Conservation (phyloP, 2,888 invertebrate species). For the Dasypogon diadema region DNA sequence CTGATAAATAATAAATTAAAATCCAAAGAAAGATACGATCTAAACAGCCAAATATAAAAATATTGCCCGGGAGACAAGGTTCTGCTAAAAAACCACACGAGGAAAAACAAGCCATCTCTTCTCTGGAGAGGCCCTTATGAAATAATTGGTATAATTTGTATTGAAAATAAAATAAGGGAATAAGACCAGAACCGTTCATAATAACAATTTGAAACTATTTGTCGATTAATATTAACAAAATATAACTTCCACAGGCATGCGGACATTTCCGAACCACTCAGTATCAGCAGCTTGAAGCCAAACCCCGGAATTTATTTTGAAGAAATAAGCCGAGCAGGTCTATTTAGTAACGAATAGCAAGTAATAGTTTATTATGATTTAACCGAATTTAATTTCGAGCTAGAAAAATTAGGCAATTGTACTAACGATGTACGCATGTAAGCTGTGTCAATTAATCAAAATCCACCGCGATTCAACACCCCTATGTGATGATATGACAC, state of each 20-base stretch:
- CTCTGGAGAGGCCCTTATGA: constrained; percentile 51
- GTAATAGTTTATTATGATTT: constrained; percentile 37
- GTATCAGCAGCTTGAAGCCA: background rate
- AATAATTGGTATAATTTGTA: constrained; percentile 32
- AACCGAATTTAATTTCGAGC: background rate
- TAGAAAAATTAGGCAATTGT: background rate
- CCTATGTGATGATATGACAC: background rate
- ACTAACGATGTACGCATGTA: background rate
- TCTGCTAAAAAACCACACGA: constrained; percentile 45
- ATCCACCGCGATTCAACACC: background rate
- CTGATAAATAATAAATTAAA: constrained; percentile 32
- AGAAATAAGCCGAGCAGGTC: constrained; percentile 35
- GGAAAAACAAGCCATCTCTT: constrained; percentile 47
- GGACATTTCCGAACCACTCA: background rate
- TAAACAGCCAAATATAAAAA: background rate
- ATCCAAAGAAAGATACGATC: constrained; percentile 44
- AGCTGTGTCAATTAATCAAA: background rate
- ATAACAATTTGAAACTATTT: constrained; percentile 28
- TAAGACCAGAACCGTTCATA: background rate
- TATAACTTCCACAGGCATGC: constrained; percentile 1
- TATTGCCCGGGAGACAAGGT: constrained; percentile 42
- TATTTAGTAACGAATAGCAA: constrained; percentile 45
- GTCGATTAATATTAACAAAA: background rate
- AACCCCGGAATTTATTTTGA: constrained; percentile 54
- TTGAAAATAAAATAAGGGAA: constrained; percentile 30